These are phyloP conservation scores for Sylvicapra grimmia DNA, from an alignment of 2,113 vertebrate species.

Conservation along the genomic window DNA sequence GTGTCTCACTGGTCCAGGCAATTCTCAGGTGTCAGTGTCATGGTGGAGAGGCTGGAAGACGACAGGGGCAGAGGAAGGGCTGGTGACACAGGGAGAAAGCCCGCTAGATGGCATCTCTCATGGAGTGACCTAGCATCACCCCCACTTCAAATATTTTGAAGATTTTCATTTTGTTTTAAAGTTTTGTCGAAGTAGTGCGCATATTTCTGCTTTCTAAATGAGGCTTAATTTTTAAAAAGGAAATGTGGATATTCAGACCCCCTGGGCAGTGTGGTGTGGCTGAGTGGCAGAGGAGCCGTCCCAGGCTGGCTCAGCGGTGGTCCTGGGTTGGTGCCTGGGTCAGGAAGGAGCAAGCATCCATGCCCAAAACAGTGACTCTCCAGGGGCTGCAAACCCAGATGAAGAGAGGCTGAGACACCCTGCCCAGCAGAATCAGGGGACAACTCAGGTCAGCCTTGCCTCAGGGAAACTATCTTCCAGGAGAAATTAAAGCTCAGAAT, in stretches of 20 bases:
- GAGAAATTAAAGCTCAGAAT: background rate
- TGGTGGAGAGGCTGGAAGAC: background rate
- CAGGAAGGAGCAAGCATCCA: fast-evolving
- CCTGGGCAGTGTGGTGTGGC: fast-evolving
- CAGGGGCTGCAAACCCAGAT: too few relatives aligned
- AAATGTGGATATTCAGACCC: fast-evolving
- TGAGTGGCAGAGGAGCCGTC: fast-evolving
- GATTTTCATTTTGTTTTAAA: background rate
- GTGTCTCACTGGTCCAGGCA: too few relatives aligned
- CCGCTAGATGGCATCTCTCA: fast-evolving
- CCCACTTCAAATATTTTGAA: background rate
- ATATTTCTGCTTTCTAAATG: background rate
- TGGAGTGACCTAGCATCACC: fast-evolving
- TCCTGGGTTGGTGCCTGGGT: too few relatives aligned
- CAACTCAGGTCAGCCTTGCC: background rate
- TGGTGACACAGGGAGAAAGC: fast-evolving
- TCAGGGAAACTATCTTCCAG: background rate
- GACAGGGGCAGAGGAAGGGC: fast-evolving
- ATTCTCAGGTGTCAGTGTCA: too few relatives aligned
- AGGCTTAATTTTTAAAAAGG: background rate
- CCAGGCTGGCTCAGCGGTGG: fast-evolving
- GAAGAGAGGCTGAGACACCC: background rate
- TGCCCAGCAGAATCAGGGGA: fast-evolving
- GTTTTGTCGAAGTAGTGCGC: background rate
- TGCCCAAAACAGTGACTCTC: fast-evolving